Percentiles rank a stretch among this genome's conserved stretches.
These are phyloP conservation scores for Ameiurus melas DNA, from an alignment of 2,113 vertebrate species.

Conservation along the genomic window DNA sequence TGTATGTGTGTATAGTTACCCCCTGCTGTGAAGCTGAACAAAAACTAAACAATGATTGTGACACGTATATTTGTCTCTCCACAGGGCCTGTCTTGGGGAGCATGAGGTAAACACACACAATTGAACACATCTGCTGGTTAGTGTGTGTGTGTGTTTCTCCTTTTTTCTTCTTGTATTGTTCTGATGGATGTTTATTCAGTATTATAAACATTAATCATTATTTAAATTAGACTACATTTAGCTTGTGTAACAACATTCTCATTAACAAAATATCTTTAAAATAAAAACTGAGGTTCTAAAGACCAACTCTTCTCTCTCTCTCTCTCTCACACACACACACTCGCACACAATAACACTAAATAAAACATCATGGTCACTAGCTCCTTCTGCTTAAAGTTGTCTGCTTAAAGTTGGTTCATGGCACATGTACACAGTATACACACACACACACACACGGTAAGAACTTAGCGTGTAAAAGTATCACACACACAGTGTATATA, in stretches of 20 bases:
- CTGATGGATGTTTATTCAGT: not conserved
- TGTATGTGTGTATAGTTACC: not conserved
- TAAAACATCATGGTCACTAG: not conserved
- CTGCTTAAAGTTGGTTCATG: not conserved
- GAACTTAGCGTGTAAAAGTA: no score
- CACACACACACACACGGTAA: not conserved
- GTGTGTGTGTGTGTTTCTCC: not conserved
- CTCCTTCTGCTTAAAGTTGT: not conserved
- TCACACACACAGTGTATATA: not conserved
- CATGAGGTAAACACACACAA: slow-evolving; percentile 59
- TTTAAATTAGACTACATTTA: not conserved
- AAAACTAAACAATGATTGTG: slow-evolving; percentile 8
- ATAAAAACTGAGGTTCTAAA: not conserved
- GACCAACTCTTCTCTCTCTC: not conserved
- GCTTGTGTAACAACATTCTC: not conserved
- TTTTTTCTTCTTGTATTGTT: not conserved
- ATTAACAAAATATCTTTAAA: not conserved
- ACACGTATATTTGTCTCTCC: slow-evolving; percentile 45
- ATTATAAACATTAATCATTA: not conserved
- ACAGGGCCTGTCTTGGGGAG: slow-evolving; percentile 61
- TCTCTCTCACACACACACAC: no score
- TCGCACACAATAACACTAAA: not conserved
- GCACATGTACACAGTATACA: not conserved
- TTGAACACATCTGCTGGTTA: slow-evolving; percentile 7
- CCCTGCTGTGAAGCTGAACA: not conserved